Conservation (phyloP, 2,113 vertebrate genomes). For the Salvelinus sp. region DNA sequence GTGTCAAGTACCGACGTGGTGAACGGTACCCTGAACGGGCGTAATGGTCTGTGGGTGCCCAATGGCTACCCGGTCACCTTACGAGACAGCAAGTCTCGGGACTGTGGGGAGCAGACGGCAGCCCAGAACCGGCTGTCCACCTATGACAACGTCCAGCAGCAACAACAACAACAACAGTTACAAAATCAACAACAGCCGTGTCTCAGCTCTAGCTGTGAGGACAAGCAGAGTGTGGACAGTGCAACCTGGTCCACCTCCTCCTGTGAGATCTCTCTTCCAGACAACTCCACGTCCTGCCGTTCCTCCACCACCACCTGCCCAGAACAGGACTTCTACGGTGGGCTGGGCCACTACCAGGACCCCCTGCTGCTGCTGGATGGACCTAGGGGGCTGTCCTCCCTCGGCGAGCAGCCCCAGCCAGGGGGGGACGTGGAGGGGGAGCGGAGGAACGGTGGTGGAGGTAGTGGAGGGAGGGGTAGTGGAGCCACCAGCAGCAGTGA, state of each 20-base stretch:
- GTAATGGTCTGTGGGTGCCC: constrained; percentile 78
- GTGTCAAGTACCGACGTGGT: constrained; percentile 77
- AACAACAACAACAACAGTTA: constrained; percentile 78
- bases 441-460: constrained; percentile 68
- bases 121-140: constrained; percentile 92
- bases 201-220: constrained; percentile 80
- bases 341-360: constrained; percentile 80
- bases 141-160: constrained; percentile 94
- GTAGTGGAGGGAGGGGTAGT: constrained; percentile 75
- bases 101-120: constrained; percentile 64
- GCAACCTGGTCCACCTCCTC: constrained; percentile 99
- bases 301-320: constrained; percentile 97
- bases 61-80: constrained; percentile 83
- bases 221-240: constrained; percentile 96
- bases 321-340: constrained; percentile 87
- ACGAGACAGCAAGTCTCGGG: constrained; percentile 82
- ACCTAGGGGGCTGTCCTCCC: constrained; percentile 36
- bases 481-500: constrained; percentile 87
- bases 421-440: constrained; percentile 77
- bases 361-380: constrained; percentile 77
- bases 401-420: constrained; percentile 67
- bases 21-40: constrained; percentile 66
- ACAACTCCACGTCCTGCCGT: constrained; percentile 92
- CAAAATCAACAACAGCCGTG: constrained; percentile 62
- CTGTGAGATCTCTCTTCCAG: constrained; percentile 93